phyloP scores from a whole-genome alignment of 2,888 invertebrate species.

The Hemistola chrysoprasaria region DNA sequence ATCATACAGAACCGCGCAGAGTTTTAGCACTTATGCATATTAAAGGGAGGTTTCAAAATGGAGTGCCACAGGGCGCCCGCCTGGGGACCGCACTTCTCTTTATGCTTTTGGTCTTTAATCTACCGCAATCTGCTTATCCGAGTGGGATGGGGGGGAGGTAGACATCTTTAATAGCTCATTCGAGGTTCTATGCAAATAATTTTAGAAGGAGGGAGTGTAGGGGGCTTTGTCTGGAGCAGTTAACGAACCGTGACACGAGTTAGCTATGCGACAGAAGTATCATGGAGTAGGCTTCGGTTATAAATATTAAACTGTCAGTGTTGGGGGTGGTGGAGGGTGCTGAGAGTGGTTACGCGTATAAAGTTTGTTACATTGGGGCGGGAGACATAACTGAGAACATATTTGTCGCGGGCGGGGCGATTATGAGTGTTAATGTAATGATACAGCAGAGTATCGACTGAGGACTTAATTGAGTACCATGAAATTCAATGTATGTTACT shows the following conservation, averaged over 20 bases:
- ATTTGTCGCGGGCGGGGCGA: conserved; percentile 45
- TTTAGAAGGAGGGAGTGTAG: conserved; percentile 74
- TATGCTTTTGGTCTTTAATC: conserved; percentile 80
- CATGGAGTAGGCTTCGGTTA: conserved; percentile 65
- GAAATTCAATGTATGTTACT: too few species aligned
- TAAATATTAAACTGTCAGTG: conserved; percentile 72
- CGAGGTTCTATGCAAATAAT: conserved; percentile 81
- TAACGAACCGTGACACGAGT: conserved; percentile 78
- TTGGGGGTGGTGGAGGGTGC: conserved; percentile 38
- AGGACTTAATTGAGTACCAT: too few species aligned
- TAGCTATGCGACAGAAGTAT: conserved; percentile 74
- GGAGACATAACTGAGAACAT: conserved; percentile 36
- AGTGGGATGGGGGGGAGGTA: conserved; percentile 61
- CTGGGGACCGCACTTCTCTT: conserved; percentile 58
- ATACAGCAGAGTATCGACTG: too few species aligned
- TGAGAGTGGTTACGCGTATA: conserved; percentile 64
- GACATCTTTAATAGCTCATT: conserved; percentile 82
- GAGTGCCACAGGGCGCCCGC: conserved; percentile 50
- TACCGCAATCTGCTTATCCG: conserved; percentile 80
- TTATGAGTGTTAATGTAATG: conserved; percentile 8
- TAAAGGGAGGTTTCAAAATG: conserved; percentile 61
- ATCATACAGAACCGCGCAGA: conserved; percentile 54
- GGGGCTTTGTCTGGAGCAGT: conserved; percentile 77
- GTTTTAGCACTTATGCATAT: conserved; percentile 69
- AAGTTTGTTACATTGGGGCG: conserved; percentile 55